A percentile compares a stretch with the other conserved stretches of the same genome.
Conservation (phyloP, 2,113 vertebrate species). For the Tenrec ecaudatus region DNA sequence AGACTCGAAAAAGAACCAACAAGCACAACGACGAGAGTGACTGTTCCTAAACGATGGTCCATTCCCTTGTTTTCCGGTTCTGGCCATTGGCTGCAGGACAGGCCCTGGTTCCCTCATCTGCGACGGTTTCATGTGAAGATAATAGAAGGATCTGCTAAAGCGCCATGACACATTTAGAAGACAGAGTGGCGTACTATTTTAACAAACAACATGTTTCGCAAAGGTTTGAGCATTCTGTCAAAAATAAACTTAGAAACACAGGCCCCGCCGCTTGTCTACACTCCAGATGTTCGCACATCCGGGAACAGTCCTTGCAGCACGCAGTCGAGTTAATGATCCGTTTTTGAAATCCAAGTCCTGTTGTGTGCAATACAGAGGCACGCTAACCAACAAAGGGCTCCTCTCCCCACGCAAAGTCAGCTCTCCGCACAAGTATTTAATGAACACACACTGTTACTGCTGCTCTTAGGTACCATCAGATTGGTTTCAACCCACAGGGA, state of each 20-base stretch:
- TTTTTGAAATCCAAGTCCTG: not conserved
- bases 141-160: slow-evolving; percentile 23
- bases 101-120: not conserved
- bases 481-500: too few species aligned
- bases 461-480: too few species aligned
- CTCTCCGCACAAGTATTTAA: not conserved
- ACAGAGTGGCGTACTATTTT: not conserved
- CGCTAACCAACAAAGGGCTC: not conserved
- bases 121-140: not conserved
- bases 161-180: slow-evolving; percentile 10
- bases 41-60: not conserved
- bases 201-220: slow-evolving; percentile 43
- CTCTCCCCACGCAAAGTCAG: not conserved
- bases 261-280: not conserved
- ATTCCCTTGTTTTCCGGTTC: not conserved
- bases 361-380: slow-evolving; percentile 46
- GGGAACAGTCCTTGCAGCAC: not conserved
- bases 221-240: slow-evolving; percentile 47
- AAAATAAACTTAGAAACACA: slow-evolving; percentile 52
- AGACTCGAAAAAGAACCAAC: not conserved
- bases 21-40: not conserved
- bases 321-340: slow-evolving; percentile 35
- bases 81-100: not conserved
- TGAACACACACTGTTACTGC: not conserved
- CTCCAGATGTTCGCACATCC: slow-evolving; percentile 59